A percentile compares a stretch with the other conserved stretches of the same genome.
Evolutionary conservation across 64 coral and sea anemone genomes (phyloP).

Genomic region (Actinia tenebrosa): DNA sequence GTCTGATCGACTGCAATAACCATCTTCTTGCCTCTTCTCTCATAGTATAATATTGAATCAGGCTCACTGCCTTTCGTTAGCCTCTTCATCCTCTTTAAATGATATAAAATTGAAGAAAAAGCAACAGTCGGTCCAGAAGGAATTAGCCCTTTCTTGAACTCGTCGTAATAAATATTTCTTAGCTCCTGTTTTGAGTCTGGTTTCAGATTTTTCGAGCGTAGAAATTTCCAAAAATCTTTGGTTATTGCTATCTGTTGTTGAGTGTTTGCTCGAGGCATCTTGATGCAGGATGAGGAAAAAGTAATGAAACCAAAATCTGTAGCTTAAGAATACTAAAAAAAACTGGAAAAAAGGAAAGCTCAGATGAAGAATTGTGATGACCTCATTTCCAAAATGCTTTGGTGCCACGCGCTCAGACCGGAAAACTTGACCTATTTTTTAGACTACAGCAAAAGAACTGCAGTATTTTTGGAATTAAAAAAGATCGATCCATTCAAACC

Average conservation of each 20-base stretch:
- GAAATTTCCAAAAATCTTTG: conserved; percentile 50
- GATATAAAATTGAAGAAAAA: conserved; percentile 42
- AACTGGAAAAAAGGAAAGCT: background rate
- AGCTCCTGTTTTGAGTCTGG: conserved; percentile 35
- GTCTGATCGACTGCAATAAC: conserved; percentile 56
- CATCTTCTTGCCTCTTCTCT: conserved; percentile 41
- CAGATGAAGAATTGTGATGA: background rate
- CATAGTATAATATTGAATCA: conserved; percentile 38
- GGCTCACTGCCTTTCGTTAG: conserved; percentile 41
- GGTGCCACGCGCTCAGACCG: no score
- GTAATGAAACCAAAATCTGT: background rate
- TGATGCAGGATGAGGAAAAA: background rate
- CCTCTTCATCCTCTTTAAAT: conserved; percentile 51
- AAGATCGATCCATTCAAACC: no score
- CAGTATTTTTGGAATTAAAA: no score
- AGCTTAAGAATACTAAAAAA: background rate
- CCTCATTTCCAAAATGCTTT: no score
- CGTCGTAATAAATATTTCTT: conserved; percentile 41
- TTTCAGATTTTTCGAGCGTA: conserved; percentile 19
- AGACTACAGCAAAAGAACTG: no score
- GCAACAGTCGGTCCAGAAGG: conserved; percentile 1
- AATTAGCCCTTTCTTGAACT: conserved; percentile 40
- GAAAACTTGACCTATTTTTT: no score
- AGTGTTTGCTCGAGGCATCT: conserved; percentile 31
- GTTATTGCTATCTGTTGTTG: conserved; percentile 17